Conservation (phyloP, 2,113 vertebrate genomes). For the Isurus oxyrinchus region DNA sequence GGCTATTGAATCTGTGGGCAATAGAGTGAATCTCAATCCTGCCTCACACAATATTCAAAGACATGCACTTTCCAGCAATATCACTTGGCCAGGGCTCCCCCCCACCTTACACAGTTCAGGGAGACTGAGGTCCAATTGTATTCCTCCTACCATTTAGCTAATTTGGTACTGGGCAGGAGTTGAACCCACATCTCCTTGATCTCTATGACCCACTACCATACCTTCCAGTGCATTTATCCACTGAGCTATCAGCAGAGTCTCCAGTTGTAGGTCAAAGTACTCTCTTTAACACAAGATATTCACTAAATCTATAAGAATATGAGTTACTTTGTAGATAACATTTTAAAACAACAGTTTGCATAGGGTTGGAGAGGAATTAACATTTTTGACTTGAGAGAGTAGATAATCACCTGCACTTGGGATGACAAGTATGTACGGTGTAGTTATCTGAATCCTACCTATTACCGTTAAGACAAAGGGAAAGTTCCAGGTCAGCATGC, state of each 20-base stretch:
- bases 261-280: not conserved
- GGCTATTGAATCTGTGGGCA: not conserved
- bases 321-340: not conserved
- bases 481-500: conserved; percentile 87
- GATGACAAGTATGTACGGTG: conserved; percentile 82
- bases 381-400: conserved; percentile 44
- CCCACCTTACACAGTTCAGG: not conserved
- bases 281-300: not conserved
- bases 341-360: not conserved
- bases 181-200: not conserved
- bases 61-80: not conserved
- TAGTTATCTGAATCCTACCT: conserved; percentile 93
- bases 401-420: conserved; percentile 96
- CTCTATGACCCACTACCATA: not conserved
- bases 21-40: not conserved
- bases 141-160: not conserved
- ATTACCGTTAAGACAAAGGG: conserved; percentile 91
- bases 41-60: not conserved
- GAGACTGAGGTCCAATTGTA: not conserved
- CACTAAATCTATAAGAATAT: not conserved
- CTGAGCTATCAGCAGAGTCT: not conserved
- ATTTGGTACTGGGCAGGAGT: not conserved
- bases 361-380: conserved; percentile 4
- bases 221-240: not conserved
- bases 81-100: not conserved